These are phyloP conservation scores for Cyclargus thomasi DNA, from an alignment of 1,140 invertebrate genomes.

Conservation along the genomic window DNA sequence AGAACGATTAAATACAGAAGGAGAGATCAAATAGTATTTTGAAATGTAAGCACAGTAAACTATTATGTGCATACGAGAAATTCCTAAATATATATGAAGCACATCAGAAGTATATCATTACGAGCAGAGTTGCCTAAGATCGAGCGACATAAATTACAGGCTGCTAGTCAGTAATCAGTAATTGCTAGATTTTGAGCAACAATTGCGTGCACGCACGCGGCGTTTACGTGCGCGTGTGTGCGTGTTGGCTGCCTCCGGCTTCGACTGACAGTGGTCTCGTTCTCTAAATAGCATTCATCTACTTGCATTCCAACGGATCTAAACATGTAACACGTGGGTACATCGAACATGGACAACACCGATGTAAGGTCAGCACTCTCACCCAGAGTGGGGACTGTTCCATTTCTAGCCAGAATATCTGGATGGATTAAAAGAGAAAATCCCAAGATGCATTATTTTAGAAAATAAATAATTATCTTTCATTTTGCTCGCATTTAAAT, in stretches of 20 bases:
- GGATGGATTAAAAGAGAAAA: constrained; percentile 74
- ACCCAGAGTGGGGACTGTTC: constrained; percentile 83
- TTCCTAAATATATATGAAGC: background rate
- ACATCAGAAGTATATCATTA: background rate
- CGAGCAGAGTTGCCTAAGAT: background rate
- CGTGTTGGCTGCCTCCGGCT: constrained; percentile 52
- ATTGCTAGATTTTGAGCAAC: background rate
- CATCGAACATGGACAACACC: constrained; percentile 65
- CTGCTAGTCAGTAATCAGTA: background rate
- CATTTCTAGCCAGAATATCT: constrained; percentile 85
- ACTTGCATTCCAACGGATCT: constrained; percentile 69
- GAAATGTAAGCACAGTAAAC: background rate
- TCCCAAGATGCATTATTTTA: constrained; percentile 59
- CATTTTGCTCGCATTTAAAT: constrained; percentile 1
- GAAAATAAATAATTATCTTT: constrained; percentile 11
- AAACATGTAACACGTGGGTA: constrained; percentile 60
- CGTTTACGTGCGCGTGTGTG: constrained; percentile 20
- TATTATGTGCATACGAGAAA: background rate
- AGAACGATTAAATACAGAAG: background rate
- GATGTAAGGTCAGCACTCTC: constrained; percentile 78
- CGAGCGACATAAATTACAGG: background rate
- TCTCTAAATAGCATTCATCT: constrained; percentile 71
- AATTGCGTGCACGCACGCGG: constrained; percentile 14
- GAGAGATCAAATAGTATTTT: background rate
- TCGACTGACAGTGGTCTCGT: constrained; percentile 49